Percentiles rank a stretch among this genome's conserved stretches.
Evolutionary conservation across 1,140 invertebrate species (phyloP).

Genomic region (Apis dorsata): DNA sequence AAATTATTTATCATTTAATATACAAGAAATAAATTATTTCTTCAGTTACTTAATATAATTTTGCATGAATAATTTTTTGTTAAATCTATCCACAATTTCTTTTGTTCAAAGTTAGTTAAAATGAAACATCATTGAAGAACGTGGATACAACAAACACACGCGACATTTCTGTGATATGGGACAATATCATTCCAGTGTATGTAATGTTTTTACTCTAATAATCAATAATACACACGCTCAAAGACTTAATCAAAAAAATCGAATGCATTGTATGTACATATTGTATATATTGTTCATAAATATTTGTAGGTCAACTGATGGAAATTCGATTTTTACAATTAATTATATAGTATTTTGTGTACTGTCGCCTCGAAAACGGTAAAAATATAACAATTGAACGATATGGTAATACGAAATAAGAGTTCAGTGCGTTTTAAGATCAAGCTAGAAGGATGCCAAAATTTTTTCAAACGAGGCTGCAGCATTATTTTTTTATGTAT

Average conservation of each 20-base stretch:
- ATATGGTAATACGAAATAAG: too few species aligned
- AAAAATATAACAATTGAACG: not conserved
- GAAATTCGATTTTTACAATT: slow-evolving; percentile 16
- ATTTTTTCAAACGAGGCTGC: slow-evolving; percentile 22
- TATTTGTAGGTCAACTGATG: not conserved
- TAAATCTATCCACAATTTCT: not conserved
- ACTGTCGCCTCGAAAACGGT: not conserved
- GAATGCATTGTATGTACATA: not conserved
- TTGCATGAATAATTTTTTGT: not conserved
- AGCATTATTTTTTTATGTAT: not conserved
- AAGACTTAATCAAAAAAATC: slow-evolving; percentile 44
- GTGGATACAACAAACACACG: not conserved
- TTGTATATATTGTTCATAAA: slow-evolving; percentile 1
- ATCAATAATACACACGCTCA: slow-evolving; percentile 30
- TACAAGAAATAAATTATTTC: not conserved
- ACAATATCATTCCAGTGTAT: slow-evolving; percentile 53
- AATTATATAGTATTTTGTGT: slow-evolving; percentile 4
- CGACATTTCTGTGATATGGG: slow-evolving; percentile 58
- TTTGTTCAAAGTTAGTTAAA: not conserved
- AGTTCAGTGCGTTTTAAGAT: not conserved
- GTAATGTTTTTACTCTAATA: slow-evolving; percentile 25
- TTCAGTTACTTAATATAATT: not conserved
- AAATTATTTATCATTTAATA: not conserved
- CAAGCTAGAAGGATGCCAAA: slow-evolving; percentile 12
- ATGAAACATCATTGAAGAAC: not conserved